Conservation (phyloP, 2,888 invertebrate genomes). For the Sphaerolaimus hirsutus region DNA sequence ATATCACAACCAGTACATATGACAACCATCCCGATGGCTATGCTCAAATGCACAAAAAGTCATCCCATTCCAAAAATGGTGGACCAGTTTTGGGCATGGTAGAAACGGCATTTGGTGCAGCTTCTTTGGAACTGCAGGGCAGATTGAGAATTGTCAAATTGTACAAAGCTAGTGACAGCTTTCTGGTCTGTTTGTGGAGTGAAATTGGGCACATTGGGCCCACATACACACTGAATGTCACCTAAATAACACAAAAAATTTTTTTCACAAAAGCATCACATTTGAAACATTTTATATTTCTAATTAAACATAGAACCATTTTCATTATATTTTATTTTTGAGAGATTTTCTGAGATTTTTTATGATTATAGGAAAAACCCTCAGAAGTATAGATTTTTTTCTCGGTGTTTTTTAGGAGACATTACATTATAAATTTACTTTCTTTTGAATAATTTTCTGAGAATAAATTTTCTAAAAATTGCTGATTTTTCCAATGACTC, state of each 20-base stretch:
- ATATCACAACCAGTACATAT: too few species aligned
- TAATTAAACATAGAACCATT: neutral
- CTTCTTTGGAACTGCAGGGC: constrained; percentile 9
- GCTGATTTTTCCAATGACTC: too few species aligned
- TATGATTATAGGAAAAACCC: neutral
- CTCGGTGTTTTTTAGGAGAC: neutral
- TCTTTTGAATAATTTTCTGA: neutral
- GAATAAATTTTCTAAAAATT: neutral
- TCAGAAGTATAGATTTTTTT: neutral
- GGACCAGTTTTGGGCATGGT: constrained; percentile 5
- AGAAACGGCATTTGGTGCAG: constrained; percentile 8
- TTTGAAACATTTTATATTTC: neutral
- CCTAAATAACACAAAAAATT: too few species aligned
- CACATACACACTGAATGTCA: too few species aligned
- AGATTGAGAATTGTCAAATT: constrained; percentile 7
- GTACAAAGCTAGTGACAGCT: constrained; percentile 7
- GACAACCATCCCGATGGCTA: too few species aligned
- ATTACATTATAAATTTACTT: neutral
- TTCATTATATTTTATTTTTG: too few species aligned
- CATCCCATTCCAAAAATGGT: neutral
- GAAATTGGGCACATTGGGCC: too few species aligned
- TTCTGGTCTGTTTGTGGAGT: constrained; percentile 9
- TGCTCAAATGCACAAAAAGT: too few species aligned
- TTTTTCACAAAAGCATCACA: too few species aligned
- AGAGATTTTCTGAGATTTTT: too few species aligned